Conservation (phyloP, 1,140 invertebrate genomes). For the Conus ventricosus region DNA sequence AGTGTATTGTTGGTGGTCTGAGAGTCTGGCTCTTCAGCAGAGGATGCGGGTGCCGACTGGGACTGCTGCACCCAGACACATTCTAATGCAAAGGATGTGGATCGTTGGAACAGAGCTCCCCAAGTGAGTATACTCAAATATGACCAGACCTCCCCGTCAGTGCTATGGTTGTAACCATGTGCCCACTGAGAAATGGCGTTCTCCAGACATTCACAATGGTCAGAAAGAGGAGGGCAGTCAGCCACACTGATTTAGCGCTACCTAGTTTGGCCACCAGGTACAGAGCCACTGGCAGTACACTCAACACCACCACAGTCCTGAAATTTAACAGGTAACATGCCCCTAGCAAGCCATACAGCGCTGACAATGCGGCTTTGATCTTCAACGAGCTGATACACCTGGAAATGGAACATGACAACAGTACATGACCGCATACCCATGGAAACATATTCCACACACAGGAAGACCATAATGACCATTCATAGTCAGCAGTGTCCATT, state of each 20-base stretch:
- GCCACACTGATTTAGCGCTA: constrained; percentile 6
- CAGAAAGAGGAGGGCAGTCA: neutral
- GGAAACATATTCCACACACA: constrained; percentile 54
- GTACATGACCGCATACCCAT: constrained; percentile 55
- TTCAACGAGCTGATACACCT: neutral
- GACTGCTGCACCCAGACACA: constrained; percentile 16
- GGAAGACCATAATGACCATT: constrained; percentile 61
- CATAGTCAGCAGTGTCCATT: constrained; percentile 62
- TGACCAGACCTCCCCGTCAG: constrained; percentile 13
- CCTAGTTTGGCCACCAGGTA: constrained; percentile 40
- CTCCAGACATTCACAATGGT: constrained; percentile 18
- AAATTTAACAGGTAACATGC: constrained; percentile 54
- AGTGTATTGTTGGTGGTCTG: neutral
- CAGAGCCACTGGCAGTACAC: constrained; percentile 50
- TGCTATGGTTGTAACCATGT: neutral
- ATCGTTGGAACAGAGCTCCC: constrained; percentile 13
- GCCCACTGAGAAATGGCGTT: neutral
- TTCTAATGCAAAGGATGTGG: constrained; percentile 11
- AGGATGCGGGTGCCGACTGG: neutral
- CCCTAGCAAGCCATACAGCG: constrained; percentile 40
- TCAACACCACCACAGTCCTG: constrained; percentile 44
- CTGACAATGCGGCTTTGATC: constrained; percentile 19
- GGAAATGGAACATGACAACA: constrained; percentile 45
- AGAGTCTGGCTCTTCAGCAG: neutral
- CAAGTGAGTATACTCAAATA: constrained; percentile 12